Evolutionary conservation across 2,113 vertebrate genomes (phyloP), one percentile per base, ranked within the genome.

Genomic region (Oreocharis arfaki): DNA sequence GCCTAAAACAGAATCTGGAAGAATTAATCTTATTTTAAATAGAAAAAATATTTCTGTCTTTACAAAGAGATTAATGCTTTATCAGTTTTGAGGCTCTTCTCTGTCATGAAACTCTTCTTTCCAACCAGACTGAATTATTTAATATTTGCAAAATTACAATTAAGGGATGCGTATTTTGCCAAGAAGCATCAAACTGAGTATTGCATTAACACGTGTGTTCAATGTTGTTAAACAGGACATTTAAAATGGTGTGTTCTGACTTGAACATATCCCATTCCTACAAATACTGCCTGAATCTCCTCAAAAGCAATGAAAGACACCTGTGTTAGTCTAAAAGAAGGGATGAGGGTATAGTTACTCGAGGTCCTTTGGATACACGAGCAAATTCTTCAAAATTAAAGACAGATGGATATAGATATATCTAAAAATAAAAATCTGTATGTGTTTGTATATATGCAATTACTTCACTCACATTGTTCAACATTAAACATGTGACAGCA

Each of bases 371-470:
- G 53, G 24, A 69, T 73, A 61, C 18, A 60, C 13, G 35, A 75
- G 49, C 37, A 93, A 84, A 76, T 79, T 21, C 16, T 53, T 61
- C 30, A 87, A 20, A 35, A 42, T 37, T 30, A 41, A 17, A 70
- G 20, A 53, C 2, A 77, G 1, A 44, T 5, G 33, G 0, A 23
- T 23, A 56, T 6, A 65, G 1, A 71, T 10, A 70, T 4, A n/a
- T n/a, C n/a, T n/a, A 63, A 49, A 4, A 16, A 87, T 26, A 44
- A 8, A 77, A 77, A 46, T 46, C 10, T 10, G 1, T 32, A 14
- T 56, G 10, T 53, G 3, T 27, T 9, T 59, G 7, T 30, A 4
- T 15, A 21, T 16, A 47, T 5, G 8, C 16, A 53, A 35, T 44
- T 59, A 56, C 39, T 60, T 70, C 23, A 60, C 70, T 59, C 11